phyloP scores from a whole-genome alignment of 2,888 invertebrate species.

The Andrena camellia region DNA sequence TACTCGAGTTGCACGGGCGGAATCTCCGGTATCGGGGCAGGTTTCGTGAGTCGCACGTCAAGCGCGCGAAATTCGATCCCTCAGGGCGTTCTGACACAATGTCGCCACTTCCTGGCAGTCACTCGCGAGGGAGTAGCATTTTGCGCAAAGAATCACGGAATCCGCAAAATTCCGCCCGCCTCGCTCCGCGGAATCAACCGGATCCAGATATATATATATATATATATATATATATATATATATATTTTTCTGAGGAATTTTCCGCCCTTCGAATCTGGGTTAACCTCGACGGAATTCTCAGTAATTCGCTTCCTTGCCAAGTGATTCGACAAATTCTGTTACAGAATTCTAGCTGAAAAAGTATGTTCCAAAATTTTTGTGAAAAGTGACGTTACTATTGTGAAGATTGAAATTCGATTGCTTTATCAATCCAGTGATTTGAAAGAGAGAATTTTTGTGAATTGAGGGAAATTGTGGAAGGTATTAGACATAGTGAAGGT shows the following conservation, averaged over 20 bases:
- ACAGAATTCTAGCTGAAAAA: background rate
- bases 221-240: background rate
- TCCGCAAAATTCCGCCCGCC: slow-evolving; percentile 9
- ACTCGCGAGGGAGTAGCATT: slow-evolving; percentile 23
- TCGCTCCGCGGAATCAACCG: background rate
- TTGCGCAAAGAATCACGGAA: slow-evolving; percentile 34
- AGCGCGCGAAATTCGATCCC: slow-evolving; percentile 41
- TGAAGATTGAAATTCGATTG: background rate
- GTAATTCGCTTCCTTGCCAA: slow-evolving; percentile 8
- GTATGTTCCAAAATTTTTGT: background rate
- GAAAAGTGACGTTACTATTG: background rate
- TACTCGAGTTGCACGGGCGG: slow-evolving; percentile 21
- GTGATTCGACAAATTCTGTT: background rate
- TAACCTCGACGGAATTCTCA: background rate
- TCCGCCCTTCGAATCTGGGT: background rate
- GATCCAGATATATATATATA: background rate
- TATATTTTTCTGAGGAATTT: background rate
- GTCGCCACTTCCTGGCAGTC: slow-evolving; percentile 26
- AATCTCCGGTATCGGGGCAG: slow-evolving; percentile 34
- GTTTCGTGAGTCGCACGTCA: slow-evolving; percentile 14
- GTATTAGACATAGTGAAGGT: background rate
- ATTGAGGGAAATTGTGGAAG: background rate
- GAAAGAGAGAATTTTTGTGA: background rate
- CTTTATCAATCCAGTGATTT: background rate
- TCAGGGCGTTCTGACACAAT: slow-evolving; percentile 37